Base-by-base conservation (phyloP, 2,113 vertebrate species). In the Paramormyrops kingsleyae region DNA sequence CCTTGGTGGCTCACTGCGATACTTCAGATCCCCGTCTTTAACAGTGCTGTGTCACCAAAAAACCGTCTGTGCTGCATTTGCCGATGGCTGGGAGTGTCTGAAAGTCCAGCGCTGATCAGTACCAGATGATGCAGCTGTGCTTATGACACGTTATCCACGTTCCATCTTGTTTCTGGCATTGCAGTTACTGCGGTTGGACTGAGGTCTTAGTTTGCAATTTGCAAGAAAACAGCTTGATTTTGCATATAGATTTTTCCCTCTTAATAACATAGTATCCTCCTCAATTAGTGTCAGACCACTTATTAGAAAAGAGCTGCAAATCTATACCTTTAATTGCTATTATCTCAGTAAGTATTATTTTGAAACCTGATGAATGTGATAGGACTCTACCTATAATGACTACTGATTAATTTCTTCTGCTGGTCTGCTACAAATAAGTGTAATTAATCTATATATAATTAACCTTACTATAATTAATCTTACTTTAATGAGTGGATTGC, bases 61-160 rank as follows among this genome's bases (percentile, higher is more conserved):
- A 24, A 21, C 17, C 0, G 7, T 7, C 52, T 27, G 77, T 31
- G 3, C 47, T 50, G 46, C 44, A 27, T 19, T 46, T 46, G 47
- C 8, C 19, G 10, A 27, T 5, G 27, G 70, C 46, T 56, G 35
- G 39, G 70, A 46, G 35, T 19, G 77, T 13, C 19, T 56, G 66
- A 74, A 42, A 83, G 46, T 6, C 77, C 49, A 21, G 31, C 49
- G 27, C n/a, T 84, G 77, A 89, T 89, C 39, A 84, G 77, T n/a
- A 56, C 52, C 88, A 89, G 88, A 89, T 89, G 74, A 89, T 19
- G 77, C 77, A 46, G 88, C 66, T 59, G 46, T 19, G 35, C 7
- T 17, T 15, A 2, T 44, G 52, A 59, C 88, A n/a, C 53, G n/a
- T 77, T 56, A 47, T 42, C 52, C 53, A 56, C 50, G 21, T 47